Base-by-base conservation (phyloP, 2,888 invertebrate genomes). In the Lobophora halterata region DNA sequence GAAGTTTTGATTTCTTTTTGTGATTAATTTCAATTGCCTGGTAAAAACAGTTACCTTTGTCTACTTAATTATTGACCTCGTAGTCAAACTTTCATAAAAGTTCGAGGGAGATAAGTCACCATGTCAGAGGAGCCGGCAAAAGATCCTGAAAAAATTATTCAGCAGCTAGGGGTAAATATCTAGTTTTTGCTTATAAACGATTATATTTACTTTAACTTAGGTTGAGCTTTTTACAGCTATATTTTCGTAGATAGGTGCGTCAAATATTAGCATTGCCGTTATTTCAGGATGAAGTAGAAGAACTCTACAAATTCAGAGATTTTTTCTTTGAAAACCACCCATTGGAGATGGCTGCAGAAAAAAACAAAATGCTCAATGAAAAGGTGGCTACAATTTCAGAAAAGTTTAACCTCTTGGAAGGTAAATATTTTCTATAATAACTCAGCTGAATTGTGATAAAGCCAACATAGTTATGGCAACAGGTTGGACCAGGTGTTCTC, bases 291-390 rank as follows among this genome's bases (percentile, higher is more conserved):
- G 89, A 89, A 50, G 91, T 95, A 0, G 81, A 91, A 45, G 80
- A 89, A 0, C 71, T 95, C 26, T 94, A 92, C 69, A 61, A 80
- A 14, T 95, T 90, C 70, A 89, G 94, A 56, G 94, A 96, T 73
- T 89, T 93, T 61, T 96, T 93, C 76, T 95, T 95, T 81, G 94
- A 93, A 64, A 90, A 89, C 49, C 92, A 93, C 76, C 80, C 90
- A 3, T 80, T 94, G 18, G 91, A 92, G 48, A 88, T 91, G 71
- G 94, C 94, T 0, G 67, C 83, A 9, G 88, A 92, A 24, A 95
- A 93, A 67, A 89, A 88, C 49, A 79, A 81, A 43, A 89, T 91
- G 60, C 89, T 95, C 1, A 90, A 92, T 52, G 90, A 91, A 62
- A 89, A 88, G 35, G 87, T 92, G 1, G 52, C 93, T 29, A 78